Conservation (phyloP, 2,113 vertebrate genomes). For the Henicopernis longicauda region DNA sequence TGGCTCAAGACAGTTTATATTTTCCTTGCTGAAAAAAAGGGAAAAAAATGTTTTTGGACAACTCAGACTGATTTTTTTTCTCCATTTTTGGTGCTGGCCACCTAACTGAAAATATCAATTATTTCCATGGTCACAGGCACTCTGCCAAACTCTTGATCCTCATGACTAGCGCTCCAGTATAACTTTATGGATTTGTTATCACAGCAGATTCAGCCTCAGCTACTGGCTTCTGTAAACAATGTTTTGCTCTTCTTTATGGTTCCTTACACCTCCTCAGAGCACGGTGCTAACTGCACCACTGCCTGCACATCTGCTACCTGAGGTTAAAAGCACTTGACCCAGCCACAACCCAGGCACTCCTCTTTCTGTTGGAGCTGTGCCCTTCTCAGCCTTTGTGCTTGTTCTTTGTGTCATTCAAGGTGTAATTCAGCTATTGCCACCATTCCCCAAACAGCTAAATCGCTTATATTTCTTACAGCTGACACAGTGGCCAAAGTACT, state of each 20-base stretch:
- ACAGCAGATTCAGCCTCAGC: not conserved
- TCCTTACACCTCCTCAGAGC: not conserved
- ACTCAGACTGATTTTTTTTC: not conserved
- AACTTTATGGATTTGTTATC: constrained; percentile 12
- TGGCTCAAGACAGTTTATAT: not conserved
- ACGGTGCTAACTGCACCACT: not conserved
- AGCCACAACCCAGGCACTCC: not conserved
- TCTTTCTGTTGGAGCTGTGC: not conserved
- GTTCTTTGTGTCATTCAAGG: not conserved
- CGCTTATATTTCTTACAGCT: not conserved
- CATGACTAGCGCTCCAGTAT: not conserved
- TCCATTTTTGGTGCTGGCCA: not conserved
- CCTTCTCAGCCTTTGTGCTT: not conserved
- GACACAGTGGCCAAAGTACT: not conserved
- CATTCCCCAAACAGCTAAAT: not conserved
- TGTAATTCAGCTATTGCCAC: not conserved
- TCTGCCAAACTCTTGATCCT: not conserved
- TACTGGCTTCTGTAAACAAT: not conserved
- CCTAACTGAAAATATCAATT: constrained; percentile 8
- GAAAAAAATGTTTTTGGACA: not conserved
- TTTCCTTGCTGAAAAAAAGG: not conserved
- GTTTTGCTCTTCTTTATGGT: not conserved
- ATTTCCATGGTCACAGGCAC: not conserved
- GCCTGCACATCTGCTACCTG: not conserved
- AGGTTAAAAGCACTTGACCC: not conserved